Evolutionary conservation across 1,140 invertebrate genomes (phyloP).

Genomic region (Drosophila bocki): DNA sequence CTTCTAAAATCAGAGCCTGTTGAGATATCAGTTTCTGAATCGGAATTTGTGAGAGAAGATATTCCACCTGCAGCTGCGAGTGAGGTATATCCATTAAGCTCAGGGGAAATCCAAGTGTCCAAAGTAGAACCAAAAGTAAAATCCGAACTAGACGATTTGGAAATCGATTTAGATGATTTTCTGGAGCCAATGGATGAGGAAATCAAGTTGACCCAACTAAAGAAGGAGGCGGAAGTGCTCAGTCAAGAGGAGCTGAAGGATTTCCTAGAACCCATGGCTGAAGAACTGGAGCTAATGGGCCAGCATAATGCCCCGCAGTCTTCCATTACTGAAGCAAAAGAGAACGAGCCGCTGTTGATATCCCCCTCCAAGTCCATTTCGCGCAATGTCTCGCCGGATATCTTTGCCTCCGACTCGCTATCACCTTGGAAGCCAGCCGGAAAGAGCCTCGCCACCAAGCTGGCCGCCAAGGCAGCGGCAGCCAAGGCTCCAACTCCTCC

Average conservation of each 20-base stretch:
- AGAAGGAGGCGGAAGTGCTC: not conserved
- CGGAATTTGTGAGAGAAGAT: not conserved
- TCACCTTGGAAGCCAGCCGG: constrained; percentile 54
- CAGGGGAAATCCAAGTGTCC: not conserved
- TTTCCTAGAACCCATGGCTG: constrained; percentile 33
- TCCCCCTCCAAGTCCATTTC: not conserved
- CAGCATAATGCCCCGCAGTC: not conserved
- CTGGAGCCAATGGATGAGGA: constrained; percentile 73
- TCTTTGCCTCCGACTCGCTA: constrained; percentile 58
- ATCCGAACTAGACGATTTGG: constrained; percentile 37
- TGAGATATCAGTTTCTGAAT: not conserved
- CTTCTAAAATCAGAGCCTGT: constrained; percentile 1
- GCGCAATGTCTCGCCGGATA: constrained; percentile 55
- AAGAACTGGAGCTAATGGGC: constrained; percentile 3
- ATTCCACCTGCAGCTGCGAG: not conserved
- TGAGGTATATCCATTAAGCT: constrained; percentile 1
- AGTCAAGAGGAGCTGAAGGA: constrained; percentile 8
- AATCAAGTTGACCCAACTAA: constrained; percentile 20
- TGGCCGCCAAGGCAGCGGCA: constrained; percentile 44
- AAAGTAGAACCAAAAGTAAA: not conserved
- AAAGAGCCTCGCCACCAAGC: constrained; percentile 58
- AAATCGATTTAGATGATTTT: constrained; percentile 69
- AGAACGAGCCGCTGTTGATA: not conserved
- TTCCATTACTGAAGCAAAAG: not conserved
- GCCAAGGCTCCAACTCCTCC: constrained; percentile 1